These are phyloP conservation scores for Odontomachus brunneus DNA, from an alignment of 1,140 invertebrate species.

Conservation along the genomic window DNA sequence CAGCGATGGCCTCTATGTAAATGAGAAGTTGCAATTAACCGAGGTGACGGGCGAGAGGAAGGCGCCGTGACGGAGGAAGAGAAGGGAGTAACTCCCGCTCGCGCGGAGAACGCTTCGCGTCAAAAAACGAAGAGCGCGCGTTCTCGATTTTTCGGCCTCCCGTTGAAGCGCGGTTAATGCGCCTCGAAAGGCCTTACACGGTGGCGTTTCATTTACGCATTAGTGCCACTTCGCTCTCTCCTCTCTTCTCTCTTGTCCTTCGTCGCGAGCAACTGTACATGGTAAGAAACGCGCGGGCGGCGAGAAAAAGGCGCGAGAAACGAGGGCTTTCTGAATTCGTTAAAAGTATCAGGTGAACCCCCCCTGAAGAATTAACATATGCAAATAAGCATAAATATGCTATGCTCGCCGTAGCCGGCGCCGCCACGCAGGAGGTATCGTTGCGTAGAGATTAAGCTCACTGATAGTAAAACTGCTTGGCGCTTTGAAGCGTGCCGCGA, in stretches of 20 bases:
- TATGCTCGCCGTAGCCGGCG: neutral
- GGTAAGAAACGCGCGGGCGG: constrained; percentile 13
- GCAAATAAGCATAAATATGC: constrained; percentile 51
- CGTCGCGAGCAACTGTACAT: too few relatives aligned
- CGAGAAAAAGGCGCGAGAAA: constrained; percentile 38
- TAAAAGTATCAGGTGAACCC: constrained; percentile 43
- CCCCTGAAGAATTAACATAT: constrained; percentile 36
- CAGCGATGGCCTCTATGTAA: constrained; percentile 74
- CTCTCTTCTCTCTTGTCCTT: neutral
- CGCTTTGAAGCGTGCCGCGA: neutral
- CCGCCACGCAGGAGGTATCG: neutral
- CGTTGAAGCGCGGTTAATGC: constrained; percentile 40
- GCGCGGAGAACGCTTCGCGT: constrained; percentile 43
- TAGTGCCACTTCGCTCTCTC: constrained; percentile 23
- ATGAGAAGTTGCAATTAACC: constrained; percentile 77
- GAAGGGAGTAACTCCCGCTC: constrained; percentile 11
- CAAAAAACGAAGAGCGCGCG: neutral
- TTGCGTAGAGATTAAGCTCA: constrained; percentile 19
- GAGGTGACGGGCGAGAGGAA: constrained; percentile 51
- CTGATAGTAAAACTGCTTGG: neutral
- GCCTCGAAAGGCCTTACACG: constrained; percentile 30
- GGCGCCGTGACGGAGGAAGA: constrained; percentile 9
- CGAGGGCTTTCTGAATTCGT: constrained; percentile 37
- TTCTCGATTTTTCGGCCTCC: constrained; percentile 32
- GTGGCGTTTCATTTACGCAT: constrained; percentile 39